phyloP scores from a whole-genome alignment of 2,888 invertebrate species.

The Masnerella sp. region DNA sequence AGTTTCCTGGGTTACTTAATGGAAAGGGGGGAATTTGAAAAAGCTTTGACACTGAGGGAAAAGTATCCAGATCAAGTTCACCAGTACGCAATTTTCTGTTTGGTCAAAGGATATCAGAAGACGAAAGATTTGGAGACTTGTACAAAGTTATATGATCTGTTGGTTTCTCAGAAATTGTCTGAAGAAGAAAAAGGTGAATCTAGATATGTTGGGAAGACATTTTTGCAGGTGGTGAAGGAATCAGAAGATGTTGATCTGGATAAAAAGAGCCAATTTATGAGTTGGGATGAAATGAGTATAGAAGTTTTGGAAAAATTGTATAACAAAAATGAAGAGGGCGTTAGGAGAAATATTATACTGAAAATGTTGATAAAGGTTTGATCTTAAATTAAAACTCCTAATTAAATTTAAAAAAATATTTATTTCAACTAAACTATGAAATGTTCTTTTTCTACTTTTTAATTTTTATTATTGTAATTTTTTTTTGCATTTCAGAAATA shows the following conservation, averaged over 20 bases:
- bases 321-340: too few species aligned
- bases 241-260: background rate
- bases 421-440: too few species aligned
- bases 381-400: too few species aligned
- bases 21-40: constrained; percentile 2
- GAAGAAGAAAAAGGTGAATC: background rate
- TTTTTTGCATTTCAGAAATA: too few species aligned
- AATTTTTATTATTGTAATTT: too few species aligned
- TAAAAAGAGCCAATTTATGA: too few species aligned
- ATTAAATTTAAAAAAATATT: too few species aligned
- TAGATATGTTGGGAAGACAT: background rate
- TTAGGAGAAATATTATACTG: too few species aligned
- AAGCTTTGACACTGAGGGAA: background rate
- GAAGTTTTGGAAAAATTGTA: background rate
- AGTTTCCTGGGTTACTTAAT: too few species aligned
- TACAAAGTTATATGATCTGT: background rate
- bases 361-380: too few species aligned
- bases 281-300: too few species aligned
- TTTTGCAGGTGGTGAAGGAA: background rate
- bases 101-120: background rate
- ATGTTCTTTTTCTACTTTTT: too few species aligned
- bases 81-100: background rate
- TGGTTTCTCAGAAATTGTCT: background rate
- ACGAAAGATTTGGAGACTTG: constrained; percentile 1
- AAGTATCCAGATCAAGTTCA: background rate